phyloP scores from a whole-genome alignment of 2,888 invertebrate genomes.

The Drosophila pegasa region DNA sequence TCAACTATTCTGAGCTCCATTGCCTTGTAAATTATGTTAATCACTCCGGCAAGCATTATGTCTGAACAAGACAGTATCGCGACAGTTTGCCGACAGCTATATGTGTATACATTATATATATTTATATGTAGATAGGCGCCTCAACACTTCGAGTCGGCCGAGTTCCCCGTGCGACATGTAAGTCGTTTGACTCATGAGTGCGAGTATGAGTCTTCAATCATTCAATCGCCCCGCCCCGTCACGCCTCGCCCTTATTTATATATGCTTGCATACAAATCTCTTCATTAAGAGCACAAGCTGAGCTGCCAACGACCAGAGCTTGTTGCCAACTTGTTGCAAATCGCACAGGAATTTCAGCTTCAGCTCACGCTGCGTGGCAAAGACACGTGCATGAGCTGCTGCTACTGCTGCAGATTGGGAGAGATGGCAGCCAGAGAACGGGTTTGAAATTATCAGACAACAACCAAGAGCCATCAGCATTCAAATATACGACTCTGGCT shows the following conservation, averaged over 20 bases:
- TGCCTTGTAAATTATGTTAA: slow-evolving; percentile 39
- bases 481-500: slow-evolving; percentile 33
- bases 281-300: slow-evolving; percentile 36
- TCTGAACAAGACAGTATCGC: slow-evolving; percentile 24
- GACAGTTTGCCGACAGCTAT: slow-evolving; percentile 32
- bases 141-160: slow-evolving; percentile 26
- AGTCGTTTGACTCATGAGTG: slow-evolving; percentile 8
- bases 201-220: slow-evolving; percentile 5
- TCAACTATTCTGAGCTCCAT: slow-evolving; percentile 6
- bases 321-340: slow-evolving; percentile 23
- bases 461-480: slow-evolving; percentile 21
- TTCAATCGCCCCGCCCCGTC: background rate
- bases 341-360: slow-evolving; percentile 9
- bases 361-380: slow-evolving; percentile 36
- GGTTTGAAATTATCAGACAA: slow-evolving; percentile 43
- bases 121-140: background rate
- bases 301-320: slow-evolving; percentile 6
- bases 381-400: slow-evolving; percentile 43
- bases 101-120: background rate
- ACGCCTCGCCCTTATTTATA: slow-evolving; percentile 7
- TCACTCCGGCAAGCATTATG: slow-evolving; percentile 34
- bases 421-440: slow-evolving; percentile 28
- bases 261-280: slow-evolving; percentile 57
- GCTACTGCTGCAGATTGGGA: background rate
- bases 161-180: slow-evolving; percentile 32